Conservation (phyloP, 2,797 vertebrate species). For the Nyctibius grandis region DNA sequence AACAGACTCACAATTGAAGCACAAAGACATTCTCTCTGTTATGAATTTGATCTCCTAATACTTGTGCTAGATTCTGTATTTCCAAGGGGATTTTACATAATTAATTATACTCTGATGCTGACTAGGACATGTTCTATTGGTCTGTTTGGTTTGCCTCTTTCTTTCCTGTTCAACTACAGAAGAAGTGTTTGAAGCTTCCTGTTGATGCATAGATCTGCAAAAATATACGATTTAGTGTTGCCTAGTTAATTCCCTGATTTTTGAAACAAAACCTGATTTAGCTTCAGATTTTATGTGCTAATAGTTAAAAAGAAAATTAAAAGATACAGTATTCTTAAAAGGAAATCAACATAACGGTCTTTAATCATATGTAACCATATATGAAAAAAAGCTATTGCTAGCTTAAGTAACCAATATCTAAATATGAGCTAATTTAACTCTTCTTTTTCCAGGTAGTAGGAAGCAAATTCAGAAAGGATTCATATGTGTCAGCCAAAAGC, state of each 20-base stretch:
- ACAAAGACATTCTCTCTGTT: neutral
- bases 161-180: neutral
- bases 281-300: neutral
- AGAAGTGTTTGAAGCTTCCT: neutral
- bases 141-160: neutral
- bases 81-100: neutral
- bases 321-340: neutral
- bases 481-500: neutral
- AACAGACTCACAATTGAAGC: neutral
- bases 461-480: neutral
- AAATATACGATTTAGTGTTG: neutral
- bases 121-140: neutral
- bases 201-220: neutral
- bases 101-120: neutral
- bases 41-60: neutral
- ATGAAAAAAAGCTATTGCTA: neutral
- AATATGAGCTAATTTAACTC: neutral
- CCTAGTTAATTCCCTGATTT: neutral
- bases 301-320: neutral
- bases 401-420: neutral
- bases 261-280: neutral
- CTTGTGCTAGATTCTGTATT: neutral
- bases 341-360: neutral
- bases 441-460: neutral
- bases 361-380: neutral